Evolutionary conservation across 2,888 invertebrate species (phyloP), one percentile per base, ranked within the genome.

Genomic region (Noctua fimbriata): DNA sequence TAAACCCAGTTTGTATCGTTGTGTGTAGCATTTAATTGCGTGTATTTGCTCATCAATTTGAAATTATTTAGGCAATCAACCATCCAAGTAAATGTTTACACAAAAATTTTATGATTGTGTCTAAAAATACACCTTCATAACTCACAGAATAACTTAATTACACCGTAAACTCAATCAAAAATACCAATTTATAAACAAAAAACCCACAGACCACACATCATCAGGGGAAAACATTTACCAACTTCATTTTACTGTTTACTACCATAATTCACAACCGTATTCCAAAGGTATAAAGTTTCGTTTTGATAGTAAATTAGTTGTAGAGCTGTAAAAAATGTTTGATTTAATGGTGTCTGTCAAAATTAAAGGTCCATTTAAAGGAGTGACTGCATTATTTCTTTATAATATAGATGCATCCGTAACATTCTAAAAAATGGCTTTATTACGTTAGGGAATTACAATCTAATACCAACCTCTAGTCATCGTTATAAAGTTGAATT

Each of bases 381-480:
- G 89, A 93, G 93, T 94, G 93, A 93, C 92, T 92, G 92, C 92
- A 90, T 92, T 91, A 88, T 88, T 89, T 90, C 87, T 90, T 90
- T 92, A 89, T 85, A 89, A 87, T 89, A 71, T 70, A 83, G 77
- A 81, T 71, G 87, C 78, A 79, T 82, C 78, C 73, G 79, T 66
- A 74, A 81, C 69, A 66, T 73, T 73, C 0, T 58, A 83, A 77
- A 75, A 88, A 81, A 87, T 78, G 28, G 12, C 78, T 79, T 76
- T 47, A 70, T 76, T 72, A 73, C 49, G 2, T 49, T 60, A 1
- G 14, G 1, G 1, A 36, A 16, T 6, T 1, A 44, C 76, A 70
- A 47, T 41, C 2, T 18, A 83, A 79, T 76, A 60, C 21, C 49
- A 58, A 80, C 84, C 79, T 69, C 82, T 1, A 24, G 0, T 0